Evolutionary conservation across 2,888 invertebrate species (phyloP).

Genomic region (Acronicta aceris): DNA sequence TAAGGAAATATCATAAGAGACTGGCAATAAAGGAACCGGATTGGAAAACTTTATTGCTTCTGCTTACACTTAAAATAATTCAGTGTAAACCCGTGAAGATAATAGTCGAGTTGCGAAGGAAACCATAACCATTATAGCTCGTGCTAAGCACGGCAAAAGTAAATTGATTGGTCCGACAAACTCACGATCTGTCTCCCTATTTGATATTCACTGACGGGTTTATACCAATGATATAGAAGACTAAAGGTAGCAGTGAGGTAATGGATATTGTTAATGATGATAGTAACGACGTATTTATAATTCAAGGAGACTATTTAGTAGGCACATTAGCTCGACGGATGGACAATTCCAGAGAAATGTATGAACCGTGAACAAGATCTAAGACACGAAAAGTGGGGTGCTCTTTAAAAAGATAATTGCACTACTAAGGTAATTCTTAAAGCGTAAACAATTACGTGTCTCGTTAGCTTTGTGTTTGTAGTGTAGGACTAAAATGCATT

Average conservation of each 20-base stretch:
- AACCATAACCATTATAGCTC: constrained; percentile 63
- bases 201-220: constrained; percentile 46
- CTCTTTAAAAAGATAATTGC: constrained; percentile 11
- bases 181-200: constrained; percentile 31
- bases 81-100: constrained; percentile 57
- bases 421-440: constrained; percentile 14
- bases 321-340: constrained; percentile 43
- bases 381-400: constrained; percentile 14
- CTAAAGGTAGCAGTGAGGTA: constrained; percentile 9
- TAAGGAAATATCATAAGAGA: constrained; percentile 49
- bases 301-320: constrained; percentile 34
- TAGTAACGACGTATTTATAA: constrained; percentile 31
- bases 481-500: constrained; percentile 3
- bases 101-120: constrained; percentile 60
- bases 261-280: constrained; percentile 35
- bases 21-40: constrained; percentile 58
- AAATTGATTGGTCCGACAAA: constrained; percentile 48
- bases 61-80: constrained; percentile 58
- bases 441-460: constrained; percentile 1
- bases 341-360: constrained; percentile 43
- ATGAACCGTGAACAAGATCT: constrained; percentile 25
- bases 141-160: constrained; percentile 49
- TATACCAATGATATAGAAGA: constrained; percentile 16
- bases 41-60: constrained; percentile 60
- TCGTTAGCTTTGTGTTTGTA: constrained; percentile 7